Evolutionary conservation across 2,113 vertebrate genomes (phyloP).

Genomic region (Atractosteus spatula): DNA sequence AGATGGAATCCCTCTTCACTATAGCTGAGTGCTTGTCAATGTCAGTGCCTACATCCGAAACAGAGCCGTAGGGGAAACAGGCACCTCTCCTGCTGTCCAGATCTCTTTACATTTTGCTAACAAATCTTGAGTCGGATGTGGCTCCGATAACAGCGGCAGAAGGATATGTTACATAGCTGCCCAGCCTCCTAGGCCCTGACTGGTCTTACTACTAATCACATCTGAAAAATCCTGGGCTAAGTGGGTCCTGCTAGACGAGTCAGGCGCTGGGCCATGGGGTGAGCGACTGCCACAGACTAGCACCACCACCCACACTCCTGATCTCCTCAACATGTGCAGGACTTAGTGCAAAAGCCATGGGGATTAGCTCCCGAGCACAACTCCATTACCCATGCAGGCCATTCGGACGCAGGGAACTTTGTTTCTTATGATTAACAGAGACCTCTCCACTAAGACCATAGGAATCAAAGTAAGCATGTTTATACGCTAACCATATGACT

Average conservation of each 20-base stretch:
- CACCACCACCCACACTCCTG: constrained; percentile 74
- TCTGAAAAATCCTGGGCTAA: constrained; percentile 47
- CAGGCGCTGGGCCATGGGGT: constrained; percentile 69
- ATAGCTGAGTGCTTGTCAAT: no score
- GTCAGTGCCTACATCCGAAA: neutral
- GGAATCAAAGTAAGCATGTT: no score
- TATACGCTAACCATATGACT: no score
- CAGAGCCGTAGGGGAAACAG: neutral
- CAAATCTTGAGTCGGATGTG: neutral
- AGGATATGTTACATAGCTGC: neutral
- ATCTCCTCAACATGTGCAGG: constrained; percentile 73
- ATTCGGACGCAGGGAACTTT: no score
- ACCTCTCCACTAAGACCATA: no score
- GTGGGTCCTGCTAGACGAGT: constrained; percentile 55
- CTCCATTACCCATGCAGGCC: no score
- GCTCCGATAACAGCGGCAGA: neutral
- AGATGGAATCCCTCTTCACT: no score
- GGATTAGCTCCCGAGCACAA: constrained; percentile 52
- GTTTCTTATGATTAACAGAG: no score
- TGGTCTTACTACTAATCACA: constrained; percentile 56
- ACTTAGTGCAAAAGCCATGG: constrained; percentile 77
- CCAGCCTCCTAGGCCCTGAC: constrained; percentile 28
- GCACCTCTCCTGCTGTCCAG: neutral
- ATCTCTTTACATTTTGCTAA: neutral
- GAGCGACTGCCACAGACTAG: constrained; percentile 73